Conservation (phyloP, 2,888 invertebrate genomes). For the Artemia sp. region DNA sequence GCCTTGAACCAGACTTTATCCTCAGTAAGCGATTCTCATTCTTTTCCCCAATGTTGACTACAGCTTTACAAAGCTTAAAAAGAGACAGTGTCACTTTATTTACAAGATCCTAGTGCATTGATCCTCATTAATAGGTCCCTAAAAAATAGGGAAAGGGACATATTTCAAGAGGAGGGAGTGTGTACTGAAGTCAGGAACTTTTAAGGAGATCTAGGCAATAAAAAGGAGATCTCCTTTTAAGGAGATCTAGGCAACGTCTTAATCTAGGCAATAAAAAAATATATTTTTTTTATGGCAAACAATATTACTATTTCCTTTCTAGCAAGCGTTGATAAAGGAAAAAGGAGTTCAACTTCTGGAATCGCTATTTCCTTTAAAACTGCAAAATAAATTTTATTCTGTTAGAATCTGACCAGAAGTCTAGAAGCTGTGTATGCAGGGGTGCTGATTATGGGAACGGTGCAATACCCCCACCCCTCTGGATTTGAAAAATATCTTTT, state of each 20-base stretch:
- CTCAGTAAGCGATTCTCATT: conserved; percentile 18
- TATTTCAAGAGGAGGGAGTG: background rate
- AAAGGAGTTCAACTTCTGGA: no score
- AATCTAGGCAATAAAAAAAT: background rate
- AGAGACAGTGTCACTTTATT: background rate
- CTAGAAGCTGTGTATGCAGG: no score
- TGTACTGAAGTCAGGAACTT: background rate
- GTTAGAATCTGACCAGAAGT: no score
- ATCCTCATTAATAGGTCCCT: background rate
- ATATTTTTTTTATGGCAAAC: background rate
- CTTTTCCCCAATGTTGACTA: conserved; percentile 1
- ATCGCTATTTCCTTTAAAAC: no score
- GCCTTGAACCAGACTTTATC: conserved; percentile 11
- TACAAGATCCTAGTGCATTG: conserved; percentile 17
- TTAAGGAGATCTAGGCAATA: background rate
- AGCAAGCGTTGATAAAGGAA: background rate
- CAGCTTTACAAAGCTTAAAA: no score
- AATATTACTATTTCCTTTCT: background rate
- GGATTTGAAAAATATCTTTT: no score
- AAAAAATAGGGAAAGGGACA: no score
- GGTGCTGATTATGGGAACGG: no score
- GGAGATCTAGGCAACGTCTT: no score
- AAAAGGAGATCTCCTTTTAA: no score
- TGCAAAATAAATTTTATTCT: no score
- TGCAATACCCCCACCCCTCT: no score